These are phyloP conservation scores for Onthophagus taurus DNA, from an alignment of 1,140 invertebrate species.

Conservation along the genomic window DNA sequence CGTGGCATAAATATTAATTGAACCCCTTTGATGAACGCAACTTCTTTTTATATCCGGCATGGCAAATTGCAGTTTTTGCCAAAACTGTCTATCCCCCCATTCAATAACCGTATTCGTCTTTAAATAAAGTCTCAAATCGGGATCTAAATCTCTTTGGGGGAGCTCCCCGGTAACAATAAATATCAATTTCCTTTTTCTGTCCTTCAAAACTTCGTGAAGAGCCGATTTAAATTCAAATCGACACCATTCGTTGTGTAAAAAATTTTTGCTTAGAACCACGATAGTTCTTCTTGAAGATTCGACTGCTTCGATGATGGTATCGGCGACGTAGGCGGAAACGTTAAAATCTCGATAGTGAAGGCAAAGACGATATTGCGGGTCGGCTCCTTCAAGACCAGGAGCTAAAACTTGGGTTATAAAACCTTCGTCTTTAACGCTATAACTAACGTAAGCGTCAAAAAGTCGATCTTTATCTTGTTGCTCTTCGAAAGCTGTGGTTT, in stretches of 20 bases:
- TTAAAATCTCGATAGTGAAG: slow-evolving; percentile 80
- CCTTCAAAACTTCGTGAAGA: slow-evolving; percentile 81
- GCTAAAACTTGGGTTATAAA: slow-evolving; percentile 80
- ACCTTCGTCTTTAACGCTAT: slow-evolving; percentile 81
- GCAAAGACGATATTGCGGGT: slow-evolving; percentile 68
- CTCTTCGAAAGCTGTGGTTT: slow-evolving; percentile 63
- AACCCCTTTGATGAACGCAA: slow-evolving; percentile 49
- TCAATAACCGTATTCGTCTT: slow-evolving; percentile 84
- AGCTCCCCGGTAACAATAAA: slow-evolving; percentile 78
- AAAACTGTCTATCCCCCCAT: slow-evolving; percentile 89
- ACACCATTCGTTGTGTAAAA: slow-evolving; percentile 89
- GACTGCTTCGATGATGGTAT: slow-evolving; percentile 83
- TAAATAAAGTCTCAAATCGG: slow-evolving; percentile 79
- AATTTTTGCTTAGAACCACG: slow-evolving; percentile 84
- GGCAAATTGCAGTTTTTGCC: slow-evolving; percentile 86
- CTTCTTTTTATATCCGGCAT: slow-evolving; percentile 66
- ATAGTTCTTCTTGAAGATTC: slow-evolving; percentile 84
- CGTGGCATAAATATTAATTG: slow-evolving; percentile 54
- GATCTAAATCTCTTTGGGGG: slow-evolving; percentile 75
- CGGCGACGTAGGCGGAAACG: slow-evolving; percentile 72
- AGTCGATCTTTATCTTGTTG: slow-evolving; percentile 71
- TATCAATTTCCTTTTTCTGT: slow-evolving; percentile 69
- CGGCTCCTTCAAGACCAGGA: slow-evolving; percentile 65
- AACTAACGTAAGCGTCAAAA: slow-evolving; percentile 86
- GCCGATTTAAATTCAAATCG: slow-evolving; percentile 88